Conservation (phyloP, 2,888 invertebrate species). For the Myopa tessellatipennis region DNA sequence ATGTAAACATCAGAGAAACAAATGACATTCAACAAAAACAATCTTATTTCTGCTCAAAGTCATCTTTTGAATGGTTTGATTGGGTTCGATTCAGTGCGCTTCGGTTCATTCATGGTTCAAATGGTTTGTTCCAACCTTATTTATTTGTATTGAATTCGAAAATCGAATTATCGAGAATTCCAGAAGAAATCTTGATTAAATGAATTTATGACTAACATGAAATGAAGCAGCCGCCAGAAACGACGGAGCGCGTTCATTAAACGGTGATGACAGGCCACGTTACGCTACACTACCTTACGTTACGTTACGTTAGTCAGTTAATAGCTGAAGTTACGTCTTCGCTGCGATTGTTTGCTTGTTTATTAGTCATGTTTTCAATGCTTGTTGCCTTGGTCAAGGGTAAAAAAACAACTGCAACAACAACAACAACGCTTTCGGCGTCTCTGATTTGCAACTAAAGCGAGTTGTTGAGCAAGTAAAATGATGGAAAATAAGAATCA, state of each 20-base stretch:
- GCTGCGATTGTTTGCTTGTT: neutral
- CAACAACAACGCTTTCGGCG: neutral
- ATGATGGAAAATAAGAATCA: neutral
- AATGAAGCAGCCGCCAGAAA: neutral
- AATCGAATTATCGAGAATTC: slow-evolving; percentile 19
- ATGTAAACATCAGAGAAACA: no score
- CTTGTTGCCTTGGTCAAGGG: slow-evolving; percentile 16
- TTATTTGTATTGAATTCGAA: neutral
- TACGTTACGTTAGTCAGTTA: neutral
- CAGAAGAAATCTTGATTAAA: slow-evolving; percentile 30
- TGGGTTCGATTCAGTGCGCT: neutral
- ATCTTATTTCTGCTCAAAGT: neutral
- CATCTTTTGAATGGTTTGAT: neutral
- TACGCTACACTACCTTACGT: neutral
- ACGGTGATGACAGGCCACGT: neutral
- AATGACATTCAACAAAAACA: neutral
- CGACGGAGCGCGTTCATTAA: neutral
- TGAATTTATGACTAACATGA: slow-evolving; percentile 32
- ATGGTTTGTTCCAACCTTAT: no score
- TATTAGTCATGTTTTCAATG: slow-evolving; percentile 7
- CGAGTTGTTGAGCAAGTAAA: neutral
- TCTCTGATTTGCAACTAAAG: neutral
- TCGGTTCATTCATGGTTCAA: neutral
- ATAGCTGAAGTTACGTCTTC: no score
- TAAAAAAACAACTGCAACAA: neutral